phyloP scores from a whole-genome alignment of 2,888 invertebrate species.

The Epistrophe eligans region DNA sequence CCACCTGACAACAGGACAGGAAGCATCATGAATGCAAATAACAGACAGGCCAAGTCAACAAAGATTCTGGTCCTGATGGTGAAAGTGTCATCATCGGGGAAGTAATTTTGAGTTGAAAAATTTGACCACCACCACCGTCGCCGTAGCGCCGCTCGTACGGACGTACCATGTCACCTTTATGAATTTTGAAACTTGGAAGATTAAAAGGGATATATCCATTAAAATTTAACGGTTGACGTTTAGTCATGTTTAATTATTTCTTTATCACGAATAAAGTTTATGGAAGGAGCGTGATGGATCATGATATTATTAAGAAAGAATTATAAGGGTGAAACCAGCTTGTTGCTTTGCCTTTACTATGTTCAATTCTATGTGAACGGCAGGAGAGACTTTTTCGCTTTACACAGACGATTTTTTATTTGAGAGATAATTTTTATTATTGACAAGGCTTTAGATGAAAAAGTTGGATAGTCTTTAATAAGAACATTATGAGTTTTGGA shows the following conservation, averaged over 20 bases:
- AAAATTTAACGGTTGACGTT: conserved; percentile 48
- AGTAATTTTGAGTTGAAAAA: conserved; percentile 20
- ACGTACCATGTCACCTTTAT: not conserved
- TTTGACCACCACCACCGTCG: not conserved
- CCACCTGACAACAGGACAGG: not conserved
- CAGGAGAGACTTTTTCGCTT: no score
- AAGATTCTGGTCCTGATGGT: no score
- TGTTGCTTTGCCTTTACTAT: no score
- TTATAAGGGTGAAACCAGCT: no score
- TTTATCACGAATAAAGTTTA: not conserved
- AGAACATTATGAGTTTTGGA: no score
- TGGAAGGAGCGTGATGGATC: no score
- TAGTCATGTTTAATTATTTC: conserved; percentile 35
- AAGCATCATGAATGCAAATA: conserved; percentile 34
- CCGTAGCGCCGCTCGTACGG: not conserved
- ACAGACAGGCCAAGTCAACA: not conserved
- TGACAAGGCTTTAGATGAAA: no score
- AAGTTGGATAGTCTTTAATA: no score
- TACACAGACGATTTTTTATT: no score
- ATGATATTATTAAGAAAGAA: no score
- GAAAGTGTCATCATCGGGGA: not conserved
- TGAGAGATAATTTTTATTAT: no score
- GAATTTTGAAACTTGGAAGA: conserved; percentile 24
- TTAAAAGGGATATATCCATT: conserved; percentile 50
- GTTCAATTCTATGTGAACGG: no score